phyloP scores from a whole-genome alignment of 2,888 invertebrate genomes.

The Diplazon laetatorius region DNA sequence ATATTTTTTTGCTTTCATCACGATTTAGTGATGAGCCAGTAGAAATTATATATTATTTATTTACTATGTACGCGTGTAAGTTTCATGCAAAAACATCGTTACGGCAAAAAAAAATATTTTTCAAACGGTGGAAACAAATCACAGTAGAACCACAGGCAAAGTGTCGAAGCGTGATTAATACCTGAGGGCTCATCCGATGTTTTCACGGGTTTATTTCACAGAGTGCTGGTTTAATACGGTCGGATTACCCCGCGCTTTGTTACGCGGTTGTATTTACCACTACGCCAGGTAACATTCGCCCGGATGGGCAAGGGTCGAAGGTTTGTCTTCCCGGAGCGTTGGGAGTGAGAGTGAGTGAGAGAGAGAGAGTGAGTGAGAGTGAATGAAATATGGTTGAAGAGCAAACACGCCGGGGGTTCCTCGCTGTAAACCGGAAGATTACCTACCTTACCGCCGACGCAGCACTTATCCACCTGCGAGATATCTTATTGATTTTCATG shows the following conservation, averaged over 20 bases:
- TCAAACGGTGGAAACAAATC: conserved; percentile 15
- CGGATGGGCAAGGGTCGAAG: conserved; percentile 8
- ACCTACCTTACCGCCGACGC: conserved; percentile 53
- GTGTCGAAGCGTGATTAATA: conserved; percentile 74
- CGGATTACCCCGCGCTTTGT: conserved; percentile 68
- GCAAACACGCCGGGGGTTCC: conserved; percentile 1
- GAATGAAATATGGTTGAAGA: conserved; percentile 35
- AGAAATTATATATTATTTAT: not conserved
- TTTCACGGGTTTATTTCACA: conserved; percentile 68
- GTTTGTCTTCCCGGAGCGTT: conserved; percentile 5
- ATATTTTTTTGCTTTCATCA: not conserved
- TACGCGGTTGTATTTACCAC: conserved; percentile 20
- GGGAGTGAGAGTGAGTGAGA: conserved; percentile 3
- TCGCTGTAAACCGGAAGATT: conserved; percentile 63
- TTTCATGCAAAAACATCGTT: not conserved
- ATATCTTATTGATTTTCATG: conserved; percentile 75
- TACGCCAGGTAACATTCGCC: conserved; percentile 2
- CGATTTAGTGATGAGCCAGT: not conserved
- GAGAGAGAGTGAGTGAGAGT: conserved; percentile 1
- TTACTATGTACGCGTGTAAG: not conserved
- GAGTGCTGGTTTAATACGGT: conserved; percentile 49
- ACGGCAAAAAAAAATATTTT: conserved; percentile 42
- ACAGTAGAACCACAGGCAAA: conserved; percentile 54
- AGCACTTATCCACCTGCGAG: conserved; percentile 75
- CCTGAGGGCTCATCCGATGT: conserved; percentile 72